These are phyloP conservation scores for Polydrusus tereticollis DNA, from an alignment of 2,888 invertebrate species.

Conservation along the genomic window DNA sequence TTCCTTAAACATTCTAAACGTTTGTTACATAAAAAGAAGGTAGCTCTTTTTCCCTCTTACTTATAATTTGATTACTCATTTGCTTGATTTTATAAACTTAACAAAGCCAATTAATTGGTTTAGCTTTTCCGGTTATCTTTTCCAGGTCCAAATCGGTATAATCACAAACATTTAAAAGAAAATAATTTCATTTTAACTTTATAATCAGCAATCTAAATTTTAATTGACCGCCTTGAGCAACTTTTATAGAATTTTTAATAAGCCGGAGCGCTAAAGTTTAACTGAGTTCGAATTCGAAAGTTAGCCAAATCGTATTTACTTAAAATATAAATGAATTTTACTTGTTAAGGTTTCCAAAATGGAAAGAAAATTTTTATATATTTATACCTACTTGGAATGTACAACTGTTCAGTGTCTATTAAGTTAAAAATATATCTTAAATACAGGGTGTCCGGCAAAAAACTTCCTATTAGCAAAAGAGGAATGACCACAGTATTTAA, in stretches of 20 bases:
- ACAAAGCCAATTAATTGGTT: no score
- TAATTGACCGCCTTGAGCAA: constrained; percentile 18
- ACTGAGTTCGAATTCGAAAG: not conserved
- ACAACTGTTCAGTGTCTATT: no score
- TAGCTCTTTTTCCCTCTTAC: no score
- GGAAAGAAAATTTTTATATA: not conserved
- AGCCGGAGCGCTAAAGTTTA: not conserved
- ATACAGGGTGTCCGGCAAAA: no score
- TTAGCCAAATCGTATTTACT: constrained; percentile 1
- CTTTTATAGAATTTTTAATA: constrained; percentile 30
- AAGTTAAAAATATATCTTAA: no score
- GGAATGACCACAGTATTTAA: no score
- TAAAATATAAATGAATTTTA: not conserved
- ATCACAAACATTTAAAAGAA: not conserved
- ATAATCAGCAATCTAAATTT: constrained; percentile 19
- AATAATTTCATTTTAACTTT: constrained; percentile 19
- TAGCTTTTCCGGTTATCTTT: no score
- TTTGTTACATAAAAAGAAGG: not conserved
- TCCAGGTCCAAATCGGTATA: no score
- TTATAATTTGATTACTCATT: no score
- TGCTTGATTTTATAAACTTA: no score
- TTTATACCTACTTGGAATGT: no score
- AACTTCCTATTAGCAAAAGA: no score
- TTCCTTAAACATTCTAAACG: not conserved
- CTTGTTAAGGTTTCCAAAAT: not conserved